phyloP scores from a whole-genome alignment of 2,797 vertebrate species.

The Phaenicophaeus curvirostris region DNA sequence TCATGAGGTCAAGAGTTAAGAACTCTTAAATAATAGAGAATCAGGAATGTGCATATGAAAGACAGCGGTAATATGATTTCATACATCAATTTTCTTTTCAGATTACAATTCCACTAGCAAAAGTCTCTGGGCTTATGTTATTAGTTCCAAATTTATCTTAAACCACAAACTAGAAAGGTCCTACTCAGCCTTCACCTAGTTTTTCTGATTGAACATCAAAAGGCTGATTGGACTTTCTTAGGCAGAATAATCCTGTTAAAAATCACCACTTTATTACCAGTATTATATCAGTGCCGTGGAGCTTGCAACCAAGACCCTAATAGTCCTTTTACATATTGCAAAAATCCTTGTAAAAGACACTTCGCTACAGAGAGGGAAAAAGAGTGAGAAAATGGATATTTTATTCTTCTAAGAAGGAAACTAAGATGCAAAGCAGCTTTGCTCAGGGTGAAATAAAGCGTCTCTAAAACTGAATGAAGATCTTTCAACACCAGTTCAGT shows the following conservation, averaged over 20 bases:
- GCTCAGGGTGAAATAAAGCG: background rate
- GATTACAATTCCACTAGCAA: background rate
- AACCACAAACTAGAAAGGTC: background rate
- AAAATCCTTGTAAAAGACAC: fast-evolving
- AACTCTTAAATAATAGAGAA: background rate
- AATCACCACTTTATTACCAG: background rate
- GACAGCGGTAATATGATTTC: background rate
- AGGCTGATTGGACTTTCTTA: background rate
- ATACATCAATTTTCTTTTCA: constrained; percentile 27
- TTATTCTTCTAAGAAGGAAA: background rate
- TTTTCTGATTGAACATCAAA: background rate
- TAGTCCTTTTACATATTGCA: background rate
- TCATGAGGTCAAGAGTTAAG: constrained; percentile 57
- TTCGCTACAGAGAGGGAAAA: background rate
- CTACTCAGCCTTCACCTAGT: background rate
- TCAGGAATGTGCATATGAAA: background rate
- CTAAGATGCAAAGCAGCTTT: background rate
- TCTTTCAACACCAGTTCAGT: background rate
- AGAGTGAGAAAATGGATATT: background rate
- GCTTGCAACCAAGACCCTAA: background rate
- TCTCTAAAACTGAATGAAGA: background rate
- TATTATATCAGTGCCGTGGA: background rate
- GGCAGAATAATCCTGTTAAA: background rate
- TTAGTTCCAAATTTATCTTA: constrained; percentile 4
- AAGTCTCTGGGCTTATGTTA: background rate